phyloP scores from a whole-genome alignment of 2,113 vertebrate genomes.

The Pseudonaja textilis region DNA sequence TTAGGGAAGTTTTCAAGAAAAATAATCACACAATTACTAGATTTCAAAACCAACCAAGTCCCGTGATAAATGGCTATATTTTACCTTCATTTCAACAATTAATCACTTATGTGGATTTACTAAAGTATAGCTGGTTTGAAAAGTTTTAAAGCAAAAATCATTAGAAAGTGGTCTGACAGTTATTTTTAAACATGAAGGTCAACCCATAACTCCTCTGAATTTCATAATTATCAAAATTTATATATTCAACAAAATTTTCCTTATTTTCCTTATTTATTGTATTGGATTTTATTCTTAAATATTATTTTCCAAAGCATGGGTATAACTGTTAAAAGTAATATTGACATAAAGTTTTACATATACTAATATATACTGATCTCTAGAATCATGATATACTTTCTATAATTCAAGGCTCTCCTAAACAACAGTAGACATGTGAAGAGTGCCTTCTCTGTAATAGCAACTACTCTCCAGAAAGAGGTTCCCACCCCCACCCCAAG shows the following conservation, averaged over 20 bases:
- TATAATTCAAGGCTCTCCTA: background rate
- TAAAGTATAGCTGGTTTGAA: background rate
- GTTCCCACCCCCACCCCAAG: background rate
- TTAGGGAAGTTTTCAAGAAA: background rate
- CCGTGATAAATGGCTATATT: background rate
- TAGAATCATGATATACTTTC: background rate
- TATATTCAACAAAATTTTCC: background rate
- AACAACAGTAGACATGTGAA: background rate
- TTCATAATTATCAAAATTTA: background rate
- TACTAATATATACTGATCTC: background rate
- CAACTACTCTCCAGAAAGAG: background rate
- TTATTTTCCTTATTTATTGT: background rate
- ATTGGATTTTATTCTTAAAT: background rate
- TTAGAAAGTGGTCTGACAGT: background rate
- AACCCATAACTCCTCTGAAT: background rate
- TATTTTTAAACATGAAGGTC: constrained; percentile 3
- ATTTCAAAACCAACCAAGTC: background rate
- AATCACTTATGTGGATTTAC: background rate
- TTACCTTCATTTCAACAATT: background rate
- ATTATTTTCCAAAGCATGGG: background rate
- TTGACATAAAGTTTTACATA: background rate
- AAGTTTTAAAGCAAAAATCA: background rate
- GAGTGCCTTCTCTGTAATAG: background rate
- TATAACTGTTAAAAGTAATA: background rate
- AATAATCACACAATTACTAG: background rate